Percentiles rank a stretch among this genome's conserved stretches.
Evolutionary conservation across 2,113 vertebrate species (phyloP).

Genomic region (Callipepla californica): DNA sequence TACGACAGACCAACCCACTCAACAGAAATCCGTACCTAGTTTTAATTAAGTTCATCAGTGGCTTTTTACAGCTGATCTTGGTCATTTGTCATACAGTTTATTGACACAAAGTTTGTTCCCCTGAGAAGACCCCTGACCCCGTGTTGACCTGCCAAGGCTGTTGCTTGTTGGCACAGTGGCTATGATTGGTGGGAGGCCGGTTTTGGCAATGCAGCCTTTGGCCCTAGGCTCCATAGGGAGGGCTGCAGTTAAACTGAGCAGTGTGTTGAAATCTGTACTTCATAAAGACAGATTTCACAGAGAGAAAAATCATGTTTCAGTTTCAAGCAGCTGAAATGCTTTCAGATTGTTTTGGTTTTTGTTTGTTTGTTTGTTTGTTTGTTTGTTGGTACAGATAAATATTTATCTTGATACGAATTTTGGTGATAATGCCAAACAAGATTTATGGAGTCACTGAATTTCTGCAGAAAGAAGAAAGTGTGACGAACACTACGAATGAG

Average conservation of each 20-base stretch:
- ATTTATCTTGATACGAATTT: background rate
- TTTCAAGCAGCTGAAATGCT: background rate
- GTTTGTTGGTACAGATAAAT: background rate
- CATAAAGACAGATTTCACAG: background rate
- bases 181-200: background rate
- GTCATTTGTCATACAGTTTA: fast-evolving
- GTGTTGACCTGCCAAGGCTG: fast-evolving
- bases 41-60: background rate
- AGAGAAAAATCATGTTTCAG: background rate
- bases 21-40: fast-evolving
- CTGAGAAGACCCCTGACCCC: fast-evolving
- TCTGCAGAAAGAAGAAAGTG: background rate
- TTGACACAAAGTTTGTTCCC: background rate
- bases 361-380: too few species aligned
- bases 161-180: background rate
- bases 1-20: background rate
- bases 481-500: background rate
- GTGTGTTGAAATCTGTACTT: background rate
- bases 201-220: background rate
- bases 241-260: background rate
- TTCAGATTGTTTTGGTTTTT: background rate
- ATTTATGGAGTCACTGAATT: background rate
- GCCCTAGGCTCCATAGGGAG: background rate
- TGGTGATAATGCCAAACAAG: background rate
- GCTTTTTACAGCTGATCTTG: background rate